Conservation (phyloP, 2,113 vertebrate genomes). For the Macaca mulatta region DNA sequence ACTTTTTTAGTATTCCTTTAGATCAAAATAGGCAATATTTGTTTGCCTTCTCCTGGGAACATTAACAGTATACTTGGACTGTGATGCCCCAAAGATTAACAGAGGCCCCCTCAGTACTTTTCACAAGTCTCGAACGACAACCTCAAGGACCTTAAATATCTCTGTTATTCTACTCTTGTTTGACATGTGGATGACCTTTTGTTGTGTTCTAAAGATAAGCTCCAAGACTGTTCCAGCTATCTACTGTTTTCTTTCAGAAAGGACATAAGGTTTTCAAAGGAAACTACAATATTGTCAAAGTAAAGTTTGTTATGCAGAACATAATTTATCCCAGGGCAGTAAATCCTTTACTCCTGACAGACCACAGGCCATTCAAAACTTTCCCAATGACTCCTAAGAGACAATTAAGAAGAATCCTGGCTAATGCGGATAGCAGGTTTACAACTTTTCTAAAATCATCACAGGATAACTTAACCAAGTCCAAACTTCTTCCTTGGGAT, state of each 20-base stretch:
- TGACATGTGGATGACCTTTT: not conserved
- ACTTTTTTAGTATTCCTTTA: not conserved
- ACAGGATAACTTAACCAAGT: not conserved
- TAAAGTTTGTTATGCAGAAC: not conserved
- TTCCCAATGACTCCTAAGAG: not conserved
- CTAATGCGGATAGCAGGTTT: not conserved
- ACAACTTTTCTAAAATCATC: constrained; percentile 10
- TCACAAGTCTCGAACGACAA: not conserved
- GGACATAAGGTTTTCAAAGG: not conserved
- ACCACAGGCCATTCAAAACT: not conserved
- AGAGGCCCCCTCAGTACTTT: not conserved
- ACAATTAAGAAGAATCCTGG: not conserved
- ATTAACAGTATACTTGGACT: not conserved
- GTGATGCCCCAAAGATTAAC: not conserved
- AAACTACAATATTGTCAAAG: constrained; percentile 8
- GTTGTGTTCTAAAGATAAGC: not conserved
- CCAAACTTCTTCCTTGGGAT: not conserved
- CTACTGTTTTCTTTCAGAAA: not conserved
- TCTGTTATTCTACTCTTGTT: not conserved
- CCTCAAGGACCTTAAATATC: not conserved
- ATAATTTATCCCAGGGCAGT: not conserved
- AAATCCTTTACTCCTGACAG: not conserved
- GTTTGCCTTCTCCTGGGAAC: not conserved
- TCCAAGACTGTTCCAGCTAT: not conserved
- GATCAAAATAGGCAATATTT: not conserved